Evolutionary conservation across 1,140 invertebrate species (phyloP).

Genomic region (Hesperophylax magnus): DNA sequence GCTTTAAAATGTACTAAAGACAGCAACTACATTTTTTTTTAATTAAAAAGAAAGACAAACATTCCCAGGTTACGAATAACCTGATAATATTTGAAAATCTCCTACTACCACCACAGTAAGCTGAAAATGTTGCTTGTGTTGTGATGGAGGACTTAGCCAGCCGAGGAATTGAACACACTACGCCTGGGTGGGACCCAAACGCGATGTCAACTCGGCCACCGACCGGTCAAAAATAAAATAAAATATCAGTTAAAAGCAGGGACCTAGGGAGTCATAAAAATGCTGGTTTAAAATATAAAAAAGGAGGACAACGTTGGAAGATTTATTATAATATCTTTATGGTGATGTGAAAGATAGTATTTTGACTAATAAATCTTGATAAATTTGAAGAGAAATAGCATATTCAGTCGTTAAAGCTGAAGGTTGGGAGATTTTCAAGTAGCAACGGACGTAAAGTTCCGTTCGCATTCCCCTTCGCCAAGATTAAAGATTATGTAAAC

Average conservation of each 20-base stretch:
- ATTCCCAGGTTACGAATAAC: no score
- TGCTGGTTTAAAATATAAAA: neutral
- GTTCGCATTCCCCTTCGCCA: constrained; percentile 11
- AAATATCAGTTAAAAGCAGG: neutral
- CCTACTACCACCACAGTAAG: no score
- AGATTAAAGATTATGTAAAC: constrained; percentile 41
- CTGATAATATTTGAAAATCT: no score
- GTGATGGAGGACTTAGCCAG: no score
- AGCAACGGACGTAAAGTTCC: constrained; percentile 20
- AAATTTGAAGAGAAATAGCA: constrained; percentile 28
- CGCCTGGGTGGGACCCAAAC: no score
- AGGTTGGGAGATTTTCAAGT: constrained; percentile 16
- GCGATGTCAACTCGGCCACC: no score
- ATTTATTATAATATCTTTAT: neutral
- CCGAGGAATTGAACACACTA: no score
- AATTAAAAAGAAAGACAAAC: no score
- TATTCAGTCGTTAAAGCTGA: constrained; percentile 16
- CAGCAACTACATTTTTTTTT: no score
- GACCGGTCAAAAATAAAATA: neutral
- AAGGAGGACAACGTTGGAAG: neutral
- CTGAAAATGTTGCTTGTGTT: no score
- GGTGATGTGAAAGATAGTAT: constrained; percentile 9
- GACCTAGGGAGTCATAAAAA: neutral
- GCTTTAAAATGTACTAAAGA: no score
- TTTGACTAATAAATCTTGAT: constrained; percentile 1